phyloP scores from a whole-genome alignment of 1,140 invertebrate genomes.

The Chelonus insularis region DNA sequence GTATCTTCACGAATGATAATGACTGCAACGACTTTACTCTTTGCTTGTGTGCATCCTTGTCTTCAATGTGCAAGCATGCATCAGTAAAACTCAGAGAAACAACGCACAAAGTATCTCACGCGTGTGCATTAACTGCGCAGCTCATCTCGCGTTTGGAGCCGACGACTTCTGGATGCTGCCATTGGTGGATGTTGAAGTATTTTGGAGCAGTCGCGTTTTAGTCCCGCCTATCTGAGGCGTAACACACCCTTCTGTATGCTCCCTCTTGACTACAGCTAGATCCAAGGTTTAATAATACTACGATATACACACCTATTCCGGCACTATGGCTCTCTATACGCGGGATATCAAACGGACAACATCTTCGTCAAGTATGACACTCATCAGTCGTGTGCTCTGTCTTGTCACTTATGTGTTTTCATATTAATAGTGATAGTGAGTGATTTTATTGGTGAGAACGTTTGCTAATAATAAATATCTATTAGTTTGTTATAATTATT shows the following conservation, averaged over 20 bases:
- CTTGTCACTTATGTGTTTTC: background rate
- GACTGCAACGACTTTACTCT: conserved; percentile 35
- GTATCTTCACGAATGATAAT: background rate
- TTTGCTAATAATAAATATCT: no score
- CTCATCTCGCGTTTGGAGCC: background rate
- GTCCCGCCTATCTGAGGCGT: conserved; percentile 48
- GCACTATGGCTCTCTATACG: conserved; percentile 50
- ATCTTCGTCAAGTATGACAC: background rate
- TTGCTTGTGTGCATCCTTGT: no score
- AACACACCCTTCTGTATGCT: conserved; percentile 38
- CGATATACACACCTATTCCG: conserved; percentile 53
- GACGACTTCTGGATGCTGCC: conserved; percentile 23
- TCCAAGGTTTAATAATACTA: conserved; percentile 48
- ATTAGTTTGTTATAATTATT: no score
- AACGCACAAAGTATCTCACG: background rate
- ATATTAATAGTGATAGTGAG: no score
- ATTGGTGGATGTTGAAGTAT: conserved; percentile 33
- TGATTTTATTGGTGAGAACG: no score
- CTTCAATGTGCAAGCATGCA: no score
- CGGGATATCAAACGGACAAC: conserved; percentile 34
- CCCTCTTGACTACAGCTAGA: background rate
- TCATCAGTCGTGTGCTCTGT: background rate
- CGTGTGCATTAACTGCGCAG: background rate
- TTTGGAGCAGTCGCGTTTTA: conserved; percentile 33
- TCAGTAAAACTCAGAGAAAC: no score